Percentiles rank a stretch among this genome's conserved stretches.
Evolutionary conservation across 2,113 vertebrate species (phyloP).

Genomic region (Heterotilapia buettikoferi): DNA sequence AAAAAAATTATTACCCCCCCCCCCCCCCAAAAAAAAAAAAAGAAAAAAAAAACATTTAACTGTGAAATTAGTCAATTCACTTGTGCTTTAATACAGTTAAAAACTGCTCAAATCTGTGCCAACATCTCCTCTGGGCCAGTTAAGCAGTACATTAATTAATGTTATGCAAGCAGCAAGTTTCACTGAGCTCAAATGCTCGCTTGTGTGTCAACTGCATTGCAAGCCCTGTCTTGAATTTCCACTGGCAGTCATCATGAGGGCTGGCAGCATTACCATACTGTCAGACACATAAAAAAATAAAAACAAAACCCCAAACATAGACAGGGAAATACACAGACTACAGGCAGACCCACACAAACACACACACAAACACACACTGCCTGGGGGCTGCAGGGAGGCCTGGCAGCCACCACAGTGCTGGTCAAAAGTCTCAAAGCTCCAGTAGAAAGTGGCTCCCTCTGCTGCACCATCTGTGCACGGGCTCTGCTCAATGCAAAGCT

Average conservation of each 20-base stretch:
- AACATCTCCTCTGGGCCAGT: neutral
- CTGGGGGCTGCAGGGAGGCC: constrained; percentile 44
- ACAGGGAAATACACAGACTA: constrained; percentile 10
- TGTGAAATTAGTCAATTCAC: neutral
- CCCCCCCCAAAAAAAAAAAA: neutral
- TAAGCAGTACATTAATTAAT: neutral
- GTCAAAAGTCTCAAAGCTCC: constrained; percentile 42
- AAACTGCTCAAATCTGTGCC: neutral
- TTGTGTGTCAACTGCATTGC: constrained; percentile 21
- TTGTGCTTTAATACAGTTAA: neutral
- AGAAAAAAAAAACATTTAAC: neutral
- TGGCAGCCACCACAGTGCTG: constrained; percentile 36
- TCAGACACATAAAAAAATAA: constrained; percentile 38
- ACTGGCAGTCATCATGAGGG: constrained; percentile 27
- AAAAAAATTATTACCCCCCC: too few species aligned
- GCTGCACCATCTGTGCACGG: constrained; percentile 63
- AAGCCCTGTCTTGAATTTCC: constrained; percentile 31
- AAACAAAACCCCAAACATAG: constrained; percentile 12
- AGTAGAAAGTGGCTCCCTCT: constrained; percentile 64
- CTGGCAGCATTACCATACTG: constrained; percentile 29
- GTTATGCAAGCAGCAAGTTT: neutral
- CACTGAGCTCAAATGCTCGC: neutral
- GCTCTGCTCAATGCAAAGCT: constrained; percentile 18
- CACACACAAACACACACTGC: constrained; percentile 2
- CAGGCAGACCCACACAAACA: neutral